Evolutionary conservation across 2,888 invertebrate genomes (phyloP).

Genomic region (Phalera bucephala): DNA sequence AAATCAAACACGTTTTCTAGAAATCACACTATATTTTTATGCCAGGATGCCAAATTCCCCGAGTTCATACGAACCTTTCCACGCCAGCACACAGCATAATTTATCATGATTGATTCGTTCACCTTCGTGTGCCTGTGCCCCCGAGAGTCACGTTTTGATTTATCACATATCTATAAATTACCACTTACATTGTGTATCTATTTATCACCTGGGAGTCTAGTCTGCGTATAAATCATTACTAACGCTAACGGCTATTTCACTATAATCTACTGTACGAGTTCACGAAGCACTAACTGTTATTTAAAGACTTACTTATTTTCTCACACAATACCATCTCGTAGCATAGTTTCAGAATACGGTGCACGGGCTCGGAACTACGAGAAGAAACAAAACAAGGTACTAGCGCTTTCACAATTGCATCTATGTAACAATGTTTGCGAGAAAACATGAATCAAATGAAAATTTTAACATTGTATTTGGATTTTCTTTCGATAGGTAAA

Average conservation of each 20-base stretch:
- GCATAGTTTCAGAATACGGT: slow-evolving; percentile 20
- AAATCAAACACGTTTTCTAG: slow-evolving; percentile 9
- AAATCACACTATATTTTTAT: slow-evolving; percentile 5
- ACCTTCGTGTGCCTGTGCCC: slow-evolving; percentile 31
- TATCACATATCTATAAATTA: slow-evolving; percentile 46
- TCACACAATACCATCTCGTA: slow-evolving; percentile 9
- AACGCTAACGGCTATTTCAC: neutral
- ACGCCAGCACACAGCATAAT: slow-evolving; percentile 38
- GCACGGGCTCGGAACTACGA: slow-evolving; percentile 13
- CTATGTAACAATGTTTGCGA: slow-evolving; percentile 7
- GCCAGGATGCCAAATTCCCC: slow-evolving; percentile 21
- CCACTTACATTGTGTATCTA: slow-evolving; percentile 41
- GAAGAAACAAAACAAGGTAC: slow-evolving; percentile 27
- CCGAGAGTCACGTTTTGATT: slow-evolving; percentile 38
- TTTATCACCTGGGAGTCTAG: slow-evolving; percentile 30
- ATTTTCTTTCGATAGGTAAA: slow-evolving; percentile 6
- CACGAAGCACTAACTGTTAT: slow-evolving; percentile 11
- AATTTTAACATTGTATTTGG: slow-evolving; percentile 7
- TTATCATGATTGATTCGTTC: slow-evolving; percentile 50
- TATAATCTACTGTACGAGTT: neutral
- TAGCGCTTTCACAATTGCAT: slow-evolving; percentile 12
- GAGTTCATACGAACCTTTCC: slow-evolving; percentile 24
- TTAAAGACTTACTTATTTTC: slow-evolving; percentile 13
- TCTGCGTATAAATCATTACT: slow-evolving; percentile 28
- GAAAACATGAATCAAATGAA: slow-evolving; percentile 10